Conservation (phyloP, 64 coral and sea anemone species). For the Pachyseris speciosa region DNA sequence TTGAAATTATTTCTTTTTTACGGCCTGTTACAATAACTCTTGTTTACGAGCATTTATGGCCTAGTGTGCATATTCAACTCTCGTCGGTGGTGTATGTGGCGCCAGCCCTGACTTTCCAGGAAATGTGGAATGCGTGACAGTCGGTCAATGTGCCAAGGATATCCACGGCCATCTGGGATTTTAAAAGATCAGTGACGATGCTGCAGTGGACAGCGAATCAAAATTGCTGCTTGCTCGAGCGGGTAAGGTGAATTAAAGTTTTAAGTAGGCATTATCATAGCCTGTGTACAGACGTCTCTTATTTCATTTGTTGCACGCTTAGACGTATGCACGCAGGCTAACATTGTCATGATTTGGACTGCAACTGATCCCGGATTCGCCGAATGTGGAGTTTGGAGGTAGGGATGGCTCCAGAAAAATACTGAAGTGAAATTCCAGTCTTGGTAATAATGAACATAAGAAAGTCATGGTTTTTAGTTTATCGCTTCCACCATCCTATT, state of each 20-base stretch:
- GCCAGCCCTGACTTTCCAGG: constrained; percentile 18
- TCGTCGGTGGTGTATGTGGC: constrained; percentile 6
- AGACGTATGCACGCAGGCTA: background rate
- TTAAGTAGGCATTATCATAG: background rate
- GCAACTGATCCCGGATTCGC: too few species aligned
- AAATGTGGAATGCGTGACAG: background rate
- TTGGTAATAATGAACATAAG: too few species aligned
- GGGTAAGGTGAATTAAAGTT: constrained; percentile 18
- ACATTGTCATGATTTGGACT: too few species aligned
- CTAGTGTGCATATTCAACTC: background rate
- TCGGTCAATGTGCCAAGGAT: constrained; percentile 23
- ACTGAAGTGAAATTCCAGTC: too few species aligned
- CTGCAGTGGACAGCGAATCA: constrained; percentile 11
- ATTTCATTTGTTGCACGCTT: background rate
- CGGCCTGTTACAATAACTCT: too few species aligned
- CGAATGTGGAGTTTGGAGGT: too few species aligned
- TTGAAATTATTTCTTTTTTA: too few species aligned
- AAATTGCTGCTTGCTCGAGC: constrained; percentile 50
- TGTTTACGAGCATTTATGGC: too few species aligned
- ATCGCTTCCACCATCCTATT: too few species aligned
- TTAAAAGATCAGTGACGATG: constrained; percentile 36
- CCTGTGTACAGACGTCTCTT: background rate
- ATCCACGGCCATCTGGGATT: constrained; percentile 1
- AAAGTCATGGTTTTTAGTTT: too few species aligned
- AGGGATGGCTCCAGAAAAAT: too few species aligned